phyloP scores from a whole-genome alignment of 2,888 invertebrate genomes.

The Yponomeuta plumbellus region DNA sequence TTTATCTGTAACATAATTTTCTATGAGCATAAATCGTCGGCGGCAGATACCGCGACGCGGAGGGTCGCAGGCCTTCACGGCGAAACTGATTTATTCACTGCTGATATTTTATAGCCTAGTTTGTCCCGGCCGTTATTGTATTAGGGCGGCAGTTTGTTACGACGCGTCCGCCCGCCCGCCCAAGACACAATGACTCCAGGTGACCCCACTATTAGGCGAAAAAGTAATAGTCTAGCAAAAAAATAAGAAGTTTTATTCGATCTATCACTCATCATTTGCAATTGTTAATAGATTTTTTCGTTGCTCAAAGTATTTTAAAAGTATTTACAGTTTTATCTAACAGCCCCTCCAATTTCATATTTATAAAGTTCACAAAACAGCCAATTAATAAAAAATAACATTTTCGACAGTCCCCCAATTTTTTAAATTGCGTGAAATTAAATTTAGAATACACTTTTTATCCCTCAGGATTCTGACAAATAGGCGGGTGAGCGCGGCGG shows the following conservation, averaged over 20 bases:
- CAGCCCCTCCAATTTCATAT: not conserved
- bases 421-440: conserved; percentile 75
- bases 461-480: conserved; percentile 74
- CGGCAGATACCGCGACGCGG: conserved; percentile 45
- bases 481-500: conserved; percentile 53
- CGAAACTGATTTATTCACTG: conserved; percentile 79
- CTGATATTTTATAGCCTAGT: conserved; percentile 81
- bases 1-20: conserved; percentile 63
- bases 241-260: not conserved
- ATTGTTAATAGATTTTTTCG: not conserved
- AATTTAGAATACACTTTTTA: conserved; percentile 73
- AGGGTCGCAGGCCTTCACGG: conserved; percentile 58
- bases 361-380: conserved; percentile 33
- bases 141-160: conserved; percentile 77
- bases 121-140: conserved; percentile 81
- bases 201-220: conserved; percentile 10
- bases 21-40: conserved; percentile 61
- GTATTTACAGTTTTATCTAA: not conserved
- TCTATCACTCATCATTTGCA: not conserved
- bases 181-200: conserved; percentile 4
- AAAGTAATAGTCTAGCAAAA: conserved; percentile 7
- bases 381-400: conserved; percentile 61
- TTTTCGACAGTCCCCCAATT: conserved; percentile 58
- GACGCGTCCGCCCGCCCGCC: conserved; percentile 40
- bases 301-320: not conserved